Evolutionary conservation across 2,888 invertebrate genomes (phyloP), one percentile per base, ranked within the genome.

Genomic region (Stictocephala bisonia): DNA sequence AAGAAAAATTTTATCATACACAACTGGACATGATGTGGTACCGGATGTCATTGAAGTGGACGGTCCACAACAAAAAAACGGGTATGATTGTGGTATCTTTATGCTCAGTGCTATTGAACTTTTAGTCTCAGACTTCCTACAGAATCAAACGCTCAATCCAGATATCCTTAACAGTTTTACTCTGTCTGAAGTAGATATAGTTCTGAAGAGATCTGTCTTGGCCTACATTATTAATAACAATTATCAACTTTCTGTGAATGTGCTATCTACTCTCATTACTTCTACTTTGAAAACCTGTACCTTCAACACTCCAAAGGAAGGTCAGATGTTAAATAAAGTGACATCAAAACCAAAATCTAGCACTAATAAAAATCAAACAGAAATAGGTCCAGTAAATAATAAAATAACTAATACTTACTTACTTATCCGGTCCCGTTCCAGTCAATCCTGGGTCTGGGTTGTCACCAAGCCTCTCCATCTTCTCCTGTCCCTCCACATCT

Each of bases 51-150:
- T 51, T 2, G 51, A 51, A 24, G 11, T 51, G 2, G 51, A 51
- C 20, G 51, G 51, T 4, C 51, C 51, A 4, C 51, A 51, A 51
- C 51, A 51, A 51, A 2, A 51, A 18, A 51, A 51, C 18, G 22
- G 51, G 2, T 20, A 51, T 51, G 51, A 51, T 20, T 51, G 51
- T 22, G 51, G 51, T 11, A 18, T 51, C 6, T 51, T 51, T 13
- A 51, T 51, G 51, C 51, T 51, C 51, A 20, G 20, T 3, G 51
- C 51, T 11, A 20, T 51, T 18, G 51, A 51, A 20, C 6, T 18
- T 20, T 18, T 51, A 51, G 22, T 18, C 22, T 51, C 18, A 18
- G 20, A 20, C 20, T 51, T 4, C 51, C 18, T 51, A 4, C n/a
- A n/a, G n/a, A 20, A 6, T 20, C 51, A 18, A 2, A 51, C 51